Conservation (phyloP, 1,140 invertebrate species). For the Scaptomyza pallida region DNA sequence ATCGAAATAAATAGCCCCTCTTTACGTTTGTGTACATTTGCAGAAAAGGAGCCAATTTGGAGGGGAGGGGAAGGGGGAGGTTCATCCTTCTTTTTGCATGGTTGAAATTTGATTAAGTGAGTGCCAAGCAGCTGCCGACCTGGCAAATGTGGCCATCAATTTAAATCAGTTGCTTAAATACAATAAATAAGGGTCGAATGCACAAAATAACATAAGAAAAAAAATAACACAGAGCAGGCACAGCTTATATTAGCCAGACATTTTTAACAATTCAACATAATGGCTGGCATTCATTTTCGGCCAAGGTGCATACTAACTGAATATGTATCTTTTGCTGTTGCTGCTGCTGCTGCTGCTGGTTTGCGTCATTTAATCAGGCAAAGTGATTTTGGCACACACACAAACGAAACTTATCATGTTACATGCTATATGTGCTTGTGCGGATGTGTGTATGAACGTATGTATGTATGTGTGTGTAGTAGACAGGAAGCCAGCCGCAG, state of each 20-base stretch:
- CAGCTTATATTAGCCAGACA: slow-evolving; percentile 65
- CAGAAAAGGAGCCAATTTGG: slow-evolving; percentile 45
- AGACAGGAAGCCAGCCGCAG: slow-evolving; percentile 64
- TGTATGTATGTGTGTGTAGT: slow-evolving; percentile 16
- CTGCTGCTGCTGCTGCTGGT: slow-evolving; percentile 38
- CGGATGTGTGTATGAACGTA: slow-evolving; percentile 26
- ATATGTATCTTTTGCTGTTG: slow-evolving; percentile 15
- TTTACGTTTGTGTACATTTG: slow-evolving; percentile 20
- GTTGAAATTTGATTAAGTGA: slow-evolving; percentile 78
- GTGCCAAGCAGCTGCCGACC: slow-evolving; percentile 38
- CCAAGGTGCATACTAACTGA: slow-evolving; percentile 55
- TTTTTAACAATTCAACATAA: slow-evolving; percentile 78
- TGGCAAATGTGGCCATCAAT: slow-evolving; percentile 66
- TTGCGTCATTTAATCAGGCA: slow-evolving; percentile 79
- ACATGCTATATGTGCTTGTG: slow-evolving; percentile 26
- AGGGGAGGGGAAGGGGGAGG: too few species aligned
- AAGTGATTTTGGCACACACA: slow-evolving; percentile 67
- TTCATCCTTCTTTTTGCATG: slow-evolving; percentile 45
- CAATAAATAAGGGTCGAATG: slow-evolving; percentile 67
- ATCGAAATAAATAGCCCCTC: slow-evolving; percentile 55
- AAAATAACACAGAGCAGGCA: too few species aligned
- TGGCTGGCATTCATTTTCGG: slow-evolving; percentile 53
- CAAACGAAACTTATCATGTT: slow-evolving; percentile 68
- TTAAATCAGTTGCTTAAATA: slow-evolving; percentile 69
- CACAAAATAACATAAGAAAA: slow-evolving; percentile 6